Evolutionary conservation across 2,797 vertebrate genomes (phyloP), one percentile per base, ranked within the genome.

Genomic region (Numenius phaeopus): DNA sequence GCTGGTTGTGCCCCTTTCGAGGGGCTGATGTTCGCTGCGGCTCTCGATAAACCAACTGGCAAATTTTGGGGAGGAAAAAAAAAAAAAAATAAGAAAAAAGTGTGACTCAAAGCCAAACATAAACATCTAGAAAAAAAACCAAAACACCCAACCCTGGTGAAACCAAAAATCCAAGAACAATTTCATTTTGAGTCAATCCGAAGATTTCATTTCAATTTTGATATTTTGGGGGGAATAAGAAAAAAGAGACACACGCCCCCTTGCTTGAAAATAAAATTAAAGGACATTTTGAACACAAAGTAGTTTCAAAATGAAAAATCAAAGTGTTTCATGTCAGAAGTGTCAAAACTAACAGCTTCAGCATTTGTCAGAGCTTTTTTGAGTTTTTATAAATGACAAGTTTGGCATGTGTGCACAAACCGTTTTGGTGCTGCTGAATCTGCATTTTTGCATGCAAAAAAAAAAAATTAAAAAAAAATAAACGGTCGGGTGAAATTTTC

Each of bases 331-430:
- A 96, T 97, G 95, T 96, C 96, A 97, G 96, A 97, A 97, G 96
- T 97, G 96, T 97, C 96, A 97, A 97, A 97, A 97, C 96, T 96
- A 97, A 97, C 96, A 96, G 96, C 96, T 97, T 97, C 96, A 96
- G 96, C 96, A 97, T 97, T 97, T 97, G 96, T 97, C 96, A 96
- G 96, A 96, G 95, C 96, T 96, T 97, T 97, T 97, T 96, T 96
- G 96, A 96, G 96, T 95, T 97, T 95, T 97, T 95, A 95, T 95
- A 96, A 97, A 94, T 97, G 96, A 97, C 96, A 96, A 96, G 97
- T 91, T 96, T 97, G 97, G 96, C 96, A 97, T 94, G 94, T 93
- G 95, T 95, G 92, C 95, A 81, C 93, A 93, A 93, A 92, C 95
- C 96, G 6, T 95, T 96, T 96, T 91, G 94, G 96, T 95, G 97